A percentile compares a stretch with the other conserved stretches of the same genome.
These are phyloP conservation scores for Drosophila nigricruria DNA, from an alignment of 2,888 invertebrate genomes.

Conservation along the genomic window DNA sequence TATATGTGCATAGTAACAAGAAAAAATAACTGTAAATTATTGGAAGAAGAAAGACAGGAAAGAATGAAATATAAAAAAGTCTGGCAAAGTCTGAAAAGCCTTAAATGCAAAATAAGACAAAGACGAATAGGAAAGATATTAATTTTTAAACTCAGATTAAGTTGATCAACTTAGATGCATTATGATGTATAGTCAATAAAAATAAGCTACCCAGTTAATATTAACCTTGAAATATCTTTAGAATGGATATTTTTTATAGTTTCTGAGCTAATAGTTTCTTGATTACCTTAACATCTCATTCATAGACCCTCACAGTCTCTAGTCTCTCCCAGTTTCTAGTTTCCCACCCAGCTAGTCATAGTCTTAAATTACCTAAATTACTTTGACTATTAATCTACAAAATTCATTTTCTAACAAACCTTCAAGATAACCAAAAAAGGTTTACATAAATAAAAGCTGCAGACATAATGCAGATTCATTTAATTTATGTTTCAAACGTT, in stretches of 20 bases:
- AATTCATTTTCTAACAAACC: neutral
- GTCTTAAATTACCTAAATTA: neutral
- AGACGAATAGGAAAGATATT: too few species aligned
- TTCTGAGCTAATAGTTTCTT: too few species aligned
- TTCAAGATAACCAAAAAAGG: constrained; percentile 1
- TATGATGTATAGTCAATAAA: too few species aligned
- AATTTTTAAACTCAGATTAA: too few species aligned
- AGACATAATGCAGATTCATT: constrained; percentile 10
- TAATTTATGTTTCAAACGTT: constrained; percentile 4
- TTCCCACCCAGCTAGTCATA: neutral
- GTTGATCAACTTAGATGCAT: too few species aligned
- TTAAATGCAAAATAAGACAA: too few species aligned
- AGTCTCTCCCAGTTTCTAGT: neutral
- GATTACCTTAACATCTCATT: neutral
- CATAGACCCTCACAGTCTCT: neutral
- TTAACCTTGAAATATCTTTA: too few species aligned
- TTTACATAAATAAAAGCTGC: neutral
- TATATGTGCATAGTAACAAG: neutral
- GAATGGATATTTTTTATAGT: too few species aligned
- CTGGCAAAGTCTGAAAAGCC: too few species aligned
- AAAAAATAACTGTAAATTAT: neutral
- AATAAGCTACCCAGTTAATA: too few species aligned
- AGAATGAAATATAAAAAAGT: neutral
- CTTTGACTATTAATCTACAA: neutral
- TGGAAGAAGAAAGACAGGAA: neutral